Evolutionary conservation across 2,113 vertebrate genomes (phyloP).

Genomic region (Apteryx owenii): DNA sequence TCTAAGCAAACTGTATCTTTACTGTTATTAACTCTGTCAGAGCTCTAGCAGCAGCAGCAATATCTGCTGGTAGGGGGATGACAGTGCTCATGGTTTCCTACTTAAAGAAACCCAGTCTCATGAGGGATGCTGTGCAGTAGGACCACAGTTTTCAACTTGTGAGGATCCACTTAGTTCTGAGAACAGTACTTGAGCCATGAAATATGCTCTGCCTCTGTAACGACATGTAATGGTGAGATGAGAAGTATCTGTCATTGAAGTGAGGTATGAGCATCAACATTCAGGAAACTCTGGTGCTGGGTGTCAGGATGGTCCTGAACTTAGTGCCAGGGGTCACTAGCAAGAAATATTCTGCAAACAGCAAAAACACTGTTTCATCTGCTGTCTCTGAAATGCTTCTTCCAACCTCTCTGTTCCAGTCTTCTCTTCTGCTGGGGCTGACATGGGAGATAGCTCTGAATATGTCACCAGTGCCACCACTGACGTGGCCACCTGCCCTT

Average conservation of each 20-base stretch:
- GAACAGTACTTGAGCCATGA: neutral
- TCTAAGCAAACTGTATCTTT: neutral
- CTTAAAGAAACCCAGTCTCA: neutral
- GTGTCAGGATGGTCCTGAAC: neutral
- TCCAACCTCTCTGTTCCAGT: neutral
- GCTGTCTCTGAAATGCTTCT: neutral
- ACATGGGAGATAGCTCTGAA: neutral
- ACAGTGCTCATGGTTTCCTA: neutral
- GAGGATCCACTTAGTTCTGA: neutral
- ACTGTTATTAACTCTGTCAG: neutral
- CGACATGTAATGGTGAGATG: neutral
- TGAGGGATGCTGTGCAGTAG: neutral
- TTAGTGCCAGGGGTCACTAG: neutral
- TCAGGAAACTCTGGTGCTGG: neutral
- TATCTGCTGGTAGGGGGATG: neutral
- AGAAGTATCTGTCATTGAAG: neutral
- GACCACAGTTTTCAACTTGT: neutral
- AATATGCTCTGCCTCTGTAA: neutral
- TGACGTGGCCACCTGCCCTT: neutral
- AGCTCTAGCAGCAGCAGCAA: neutral
- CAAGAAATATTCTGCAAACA: neutral
- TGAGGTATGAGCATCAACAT: neutral
- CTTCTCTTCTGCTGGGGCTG: neutral
- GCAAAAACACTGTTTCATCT: neutral
- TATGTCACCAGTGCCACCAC: neutral